Base-by-base conservation (phyloP, 2,113 vertebrate species). In the Ictalurus furcatus region DNA sequence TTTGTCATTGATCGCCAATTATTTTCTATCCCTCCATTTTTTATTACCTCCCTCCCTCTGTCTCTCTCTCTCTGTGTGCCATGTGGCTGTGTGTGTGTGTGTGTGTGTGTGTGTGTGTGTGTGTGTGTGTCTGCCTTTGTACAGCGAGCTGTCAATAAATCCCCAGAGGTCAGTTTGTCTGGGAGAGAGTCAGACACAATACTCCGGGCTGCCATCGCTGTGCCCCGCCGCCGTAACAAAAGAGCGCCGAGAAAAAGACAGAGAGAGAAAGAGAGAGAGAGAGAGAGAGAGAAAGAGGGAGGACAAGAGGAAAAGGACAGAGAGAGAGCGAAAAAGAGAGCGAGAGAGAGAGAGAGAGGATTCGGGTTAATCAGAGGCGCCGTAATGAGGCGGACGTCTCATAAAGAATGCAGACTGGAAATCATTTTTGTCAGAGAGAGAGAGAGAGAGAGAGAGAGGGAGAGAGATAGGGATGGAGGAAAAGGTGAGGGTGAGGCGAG, bases 111-210 rank as follows among this genome's bases (percentile, higher is more conserved):
- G 95, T 96, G 96, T 69, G 44, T 81, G 59, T 23, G 44, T 82
- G 87, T 96, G 95, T 96, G 96, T 96, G 95, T 96, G 95, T 96
- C 95, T 96, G 88, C 67, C 84, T 89, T 89, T 85, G 97, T 97
- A 97, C 97, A 97, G 97, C 97, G 97, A 96, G 97, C 97, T 98
- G 98, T 99, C 97, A 97, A 98, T 98, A 98, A 97, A 95, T 98
- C 97, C 97, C 97, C 96, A 97, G 98, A 98, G 98, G 97, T 98
- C 97, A 98, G 97, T 97, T 97, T 96, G 97, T 97, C 97, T 97
- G 97, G 97, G 97, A 97, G 97, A 84, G 98, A 97, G 98, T 97
- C 98, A 98, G 98, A 99, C 97, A 98, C 97, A 98, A 98, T 98
- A 97, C 97, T 97, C 96, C 97, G 97, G 97, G 97, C 97, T 97